Base-by-base conservation (phyloP, 2,797 vertebrate genomes). In the Neostethus bicornis region DNA sequence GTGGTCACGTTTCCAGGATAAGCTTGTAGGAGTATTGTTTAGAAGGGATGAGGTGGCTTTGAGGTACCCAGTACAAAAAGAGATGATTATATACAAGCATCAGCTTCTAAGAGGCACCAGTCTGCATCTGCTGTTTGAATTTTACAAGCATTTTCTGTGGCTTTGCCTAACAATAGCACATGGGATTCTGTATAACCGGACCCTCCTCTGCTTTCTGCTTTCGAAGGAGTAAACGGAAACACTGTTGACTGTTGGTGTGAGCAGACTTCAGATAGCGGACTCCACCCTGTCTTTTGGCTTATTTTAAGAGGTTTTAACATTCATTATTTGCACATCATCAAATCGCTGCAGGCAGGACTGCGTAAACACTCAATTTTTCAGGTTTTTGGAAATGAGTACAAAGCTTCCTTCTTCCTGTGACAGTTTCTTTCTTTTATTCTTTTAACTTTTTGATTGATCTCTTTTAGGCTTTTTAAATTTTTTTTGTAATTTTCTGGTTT, bases 361-460 rank as follows among this genome's bases (percentile, higher is more conserved):
- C 11, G 5, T 69, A 61, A 71, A 75, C 73, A 54, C 0, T 0
- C 4, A 0, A 21, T 3, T 31, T 47, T 37, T 24, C 0, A 63
- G 1, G 12, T 24, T 42, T 50, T 38, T 16, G 3, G n/a, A 35
- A 26, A 29, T 20, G 25, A 51, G 26, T 53, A 73, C 69, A 68
- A 73, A 68, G 50, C 28, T 16, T 47, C 37, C 4, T 17, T 61
- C 63, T 23, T 4, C 73, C 64, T 42, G 17, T 34, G 61, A 52
- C 72, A 53, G 35, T 17, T 45, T 58, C 70, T 71, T 81, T 75
- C 79, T 73, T 43, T 59, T 26, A 58, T 66, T 72, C 57, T 69
- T 52, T 20, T 2, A 11, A 4, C 28, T 2, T 52, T 41, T 26
- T 25, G 28, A 43, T 24, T n/a, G 0, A 37, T 29, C 43, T 38